Base-by-base conservation (phyloP, 2,888 invertebrate genomes). In the Trichogramma evanescens region DNA sequence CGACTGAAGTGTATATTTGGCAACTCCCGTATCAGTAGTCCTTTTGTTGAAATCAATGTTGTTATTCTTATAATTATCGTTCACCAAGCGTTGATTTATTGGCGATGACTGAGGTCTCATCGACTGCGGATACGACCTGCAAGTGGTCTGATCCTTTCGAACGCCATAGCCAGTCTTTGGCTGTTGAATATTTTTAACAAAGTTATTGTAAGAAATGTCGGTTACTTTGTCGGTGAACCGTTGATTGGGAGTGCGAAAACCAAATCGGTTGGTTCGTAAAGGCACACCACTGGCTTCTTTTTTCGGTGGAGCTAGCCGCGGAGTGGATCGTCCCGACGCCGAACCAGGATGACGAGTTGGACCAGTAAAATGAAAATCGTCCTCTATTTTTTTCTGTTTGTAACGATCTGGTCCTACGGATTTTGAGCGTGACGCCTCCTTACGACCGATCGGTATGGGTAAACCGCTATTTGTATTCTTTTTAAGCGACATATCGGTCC, bases 221-320 rank as follows among this genome's bases (percentile, higher is more conserved):
- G 83, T 83, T 56, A 88, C 86, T 77, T 84, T 85, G 71, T 87
- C 86, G 61, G 86, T 84, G 73, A 88, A 84, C 68, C 82, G 82
- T 42, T 57, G 62, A 69, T 82, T 82, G 4, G 80, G 74, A 74
- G 87, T 87, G 71, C 89, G 83, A 80, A 89, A 90, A 69, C 90
- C 90, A 78, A 90, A 91, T 73, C 90, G 86, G 77, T 86, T 89
- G 44, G 85, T 83, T 63, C 87, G 83, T n/a, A 83, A 71, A 1
- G 78, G 76, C 61, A 81, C 79, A 0, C 86, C 85, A 51, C 80
- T 81, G 3, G 82, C 80, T 71, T 87, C 87, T 74, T 88, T 88
- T 68, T 86, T 86, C 26, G 88, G 87, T 8, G 86, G 82, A 6
- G 85, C 84, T 64, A 88, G 67, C 41, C 81, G 81, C 0, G 87